Percentiles rank a stretch among this genome's conserved stretches.
These are phyloP conservation scores for Andricus curvator DNA, from an alignment of 2,888 invertebrate species.

Conservation along the genomic window DNA sequence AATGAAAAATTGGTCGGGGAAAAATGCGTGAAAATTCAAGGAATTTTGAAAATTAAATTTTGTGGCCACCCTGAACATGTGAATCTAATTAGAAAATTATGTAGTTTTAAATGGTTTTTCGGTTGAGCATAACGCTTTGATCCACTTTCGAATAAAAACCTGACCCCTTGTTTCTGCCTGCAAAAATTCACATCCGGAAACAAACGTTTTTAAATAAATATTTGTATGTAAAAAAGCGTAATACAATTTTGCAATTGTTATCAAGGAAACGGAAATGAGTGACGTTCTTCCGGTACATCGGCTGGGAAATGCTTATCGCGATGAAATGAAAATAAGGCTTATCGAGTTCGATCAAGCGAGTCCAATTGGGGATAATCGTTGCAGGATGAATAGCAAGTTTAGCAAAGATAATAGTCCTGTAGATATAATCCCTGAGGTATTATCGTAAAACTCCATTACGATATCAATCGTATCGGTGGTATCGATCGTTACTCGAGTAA, in stretches of 20 bases:
- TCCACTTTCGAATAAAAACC: too few relatives aligned
- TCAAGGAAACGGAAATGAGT: background rate
- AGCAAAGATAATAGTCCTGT: background rate
- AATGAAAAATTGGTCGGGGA: too few relatives aligned
- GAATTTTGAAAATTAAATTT: too few relatives aligned
- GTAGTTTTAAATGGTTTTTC: too few relatives aligned
- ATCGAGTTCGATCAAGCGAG: conserved; percentile 32
- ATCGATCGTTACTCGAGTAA: conserved; percentile 28
- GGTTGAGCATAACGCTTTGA: too few relatives aligned
- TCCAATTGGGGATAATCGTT: conserved; percentile 38
- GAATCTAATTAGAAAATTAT: too few relatives aligned
- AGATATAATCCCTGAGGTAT: background rate
- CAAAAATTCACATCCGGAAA: too few relatives aligned
- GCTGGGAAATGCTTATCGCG: background rate
- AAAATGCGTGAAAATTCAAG: too few relatives aligned
- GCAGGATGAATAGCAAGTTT: conserved; percentile 30
- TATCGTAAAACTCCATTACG: conserved; percentile 32
- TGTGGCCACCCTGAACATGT: too few relatives aligned
- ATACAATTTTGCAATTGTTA: background rate
- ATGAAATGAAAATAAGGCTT: conserved; percentile 18
- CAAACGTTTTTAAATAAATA: too few relatives aligned
- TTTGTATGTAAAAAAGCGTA: background rate
- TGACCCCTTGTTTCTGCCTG: too few relatives aligned
- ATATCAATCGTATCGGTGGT: conserved; percentile 1
- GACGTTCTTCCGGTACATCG: background rate